phyloP scores from a whole-genome alignment of 2,113 vertebrate genomes.

The Syngnathoides biaculeatus region DNA sequence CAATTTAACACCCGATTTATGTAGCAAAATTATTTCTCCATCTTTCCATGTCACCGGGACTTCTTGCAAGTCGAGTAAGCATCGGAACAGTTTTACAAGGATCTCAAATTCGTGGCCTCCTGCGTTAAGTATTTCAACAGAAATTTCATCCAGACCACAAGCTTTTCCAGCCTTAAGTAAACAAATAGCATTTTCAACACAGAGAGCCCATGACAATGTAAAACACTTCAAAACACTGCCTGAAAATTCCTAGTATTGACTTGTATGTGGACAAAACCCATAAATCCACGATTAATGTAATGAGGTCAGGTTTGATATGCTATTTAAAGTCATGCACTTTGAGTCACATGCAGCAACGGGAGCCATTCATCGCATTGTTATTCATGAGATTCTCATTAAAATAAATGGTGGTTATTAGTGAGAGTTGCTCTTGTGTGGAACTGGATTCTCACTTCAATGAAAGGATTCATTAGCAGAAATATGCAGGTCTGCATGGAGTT shows the following conservation, averaged over 20 bases:
- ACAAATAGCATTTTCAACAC: too few species aligned
- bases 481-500: slow-evolving; percentile 5
- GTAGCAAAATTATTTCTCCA: too few species aligned
- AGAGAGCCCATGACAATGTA: too few species aligned
- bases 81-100: too few species aligned
- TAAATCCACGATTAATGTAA: slow-evolving; percentile 55
- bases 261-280: slow-evolving; percentile 26
- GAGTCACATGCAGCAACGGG: slow-evolving; percentile 19
- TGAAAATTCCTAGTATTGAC: slow-evolving; percentile 32
- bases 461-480: slow-evolving; percentile 23
- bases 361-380: slow-evolving; percentile 22
- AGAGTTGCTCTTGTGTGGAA: slow-evolving; percentile 16
- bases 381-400: slow-evolving; percentile 40
- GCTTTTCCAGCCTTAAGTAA: too few species aligned
- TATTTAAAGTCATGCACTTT: slow-evolving; percentile 19
- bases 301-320: slow-evolving; percentile 44
- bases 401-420: slow-evolving; percentile 38
- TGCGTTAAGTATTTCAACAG: too few species aligned
- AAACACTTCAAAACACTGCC: too few species aligned
- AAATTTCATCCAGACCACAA: too few species aligned
- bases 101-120: too few species aligned
- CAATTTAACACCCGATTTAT: too few species aligned
- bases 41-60: too few species aligned
- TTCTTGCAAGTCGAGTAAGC: too few species aligned
- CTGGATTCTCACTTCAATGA: slow-evolving; percentile 3